A percentile compares a stretch with the other conserved stretches of the same genome.
These are phyloP conservation scores for Porites lutea DNA, from an alignment of 64 coral and sea anemone species.

Conservation along the genomic window DNA sequence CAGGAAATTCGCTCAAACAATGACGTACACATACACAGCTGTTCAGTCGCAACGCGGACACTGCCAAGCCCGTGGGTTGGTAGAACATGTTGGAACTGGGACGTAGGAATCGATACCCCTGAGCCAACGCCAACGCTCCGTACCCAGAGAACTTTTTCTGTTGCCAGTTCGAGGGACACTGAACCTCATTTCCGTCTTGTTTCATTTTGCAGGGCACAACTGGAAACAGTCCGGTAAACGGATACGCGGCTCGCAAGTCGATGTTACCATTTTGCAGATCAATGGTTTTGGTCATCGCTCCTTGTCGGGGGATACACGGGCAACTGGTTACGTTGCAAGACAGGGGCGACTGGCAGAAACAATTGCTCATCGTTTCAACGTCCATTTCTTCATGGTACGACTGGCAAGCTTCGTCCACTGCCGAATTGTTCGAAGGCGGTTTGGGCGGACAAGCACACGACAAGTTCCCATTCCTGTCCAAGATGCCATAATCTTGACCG, in stretches of 20 bases:
- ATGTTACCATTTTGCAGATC: neutral
- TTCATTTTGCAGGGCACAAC: neutral
- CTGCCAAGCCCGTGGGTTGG: neutral
- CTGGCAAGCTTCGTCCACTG: neutral
- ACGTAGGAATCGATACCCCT: neutral
- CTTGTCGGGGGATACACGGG: neutral
- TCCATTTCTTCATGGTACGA: neutral
- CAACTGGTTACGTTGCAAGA: neutral
- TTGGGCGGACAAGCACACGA: neutral
- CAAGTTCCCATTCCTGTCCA: neutral
- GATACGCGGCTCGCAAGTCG: neutral
- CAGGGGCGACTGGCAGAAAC: neutral
- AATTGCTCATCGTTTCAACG: neutral
- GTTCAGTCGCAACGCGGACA: neutral
- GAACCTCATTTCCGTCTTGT: neutral
- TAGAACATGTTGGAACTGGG: neutral
- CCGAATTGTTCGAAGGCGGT: neutral
- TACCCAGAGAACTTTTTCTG: neutral
- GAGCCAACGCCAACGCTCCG: neutral
- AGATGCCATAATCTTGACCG: neutral
- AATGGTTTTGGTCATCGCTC: neutral
- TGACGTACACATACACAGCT: neutral
- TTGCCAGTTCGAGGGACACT: neutral
- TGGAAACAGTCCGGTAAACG: neutral
- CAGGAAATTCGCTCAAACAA: neutral